Evolutionary conservation across 1,140 invertebrate species (phyloP).

Genomic region (Notospermus geniculatus): DNA sequence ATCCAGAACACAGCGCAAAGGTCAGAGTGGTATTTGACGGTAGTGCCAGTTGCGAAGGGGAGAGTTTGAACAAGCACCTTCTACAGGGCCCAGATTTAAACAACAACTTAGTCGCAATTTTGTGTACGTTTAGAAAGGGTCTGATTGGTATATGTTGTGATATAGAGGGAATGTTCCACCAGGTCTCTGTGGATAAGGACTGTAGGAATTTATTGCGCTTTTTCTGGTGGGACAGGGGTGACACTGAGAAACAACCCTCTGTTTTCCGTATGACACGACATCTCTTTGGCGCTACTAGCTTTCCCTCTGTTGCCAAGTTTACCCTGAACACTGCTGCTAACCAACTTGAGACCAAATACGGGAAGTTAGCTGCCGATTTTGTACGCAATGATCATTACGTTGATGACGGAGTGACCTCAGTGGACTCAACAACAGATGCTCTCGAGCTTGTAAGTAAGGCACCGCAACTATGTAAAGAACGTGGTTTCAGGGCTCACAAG

Average conservation of each 20-base stretch:
- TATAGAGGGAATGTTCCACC: slow-evolving; percentile 27
- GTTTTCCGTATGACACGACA: not conserved
- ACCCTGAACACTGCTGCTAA: no score
- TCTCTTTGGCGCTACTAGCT: not conserved
- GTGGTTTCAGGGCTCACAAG: no score
- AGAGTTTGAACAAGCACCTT: slow-evolving; percentile 25
- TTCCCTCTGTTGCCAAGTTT: not conserved
- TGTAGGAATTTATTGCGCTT: no score
- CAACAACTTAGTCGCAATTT: slow-evolving; percentile 17
- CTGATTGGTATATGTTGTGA: slow-evolving; percentile 23
- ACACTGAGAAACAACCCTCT: not conserved
- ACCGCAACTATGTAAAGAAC: no score
- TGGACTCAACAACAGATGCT: no score
- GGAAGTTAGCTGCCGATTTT: no score
- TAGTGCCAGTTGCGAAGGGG: slow-evolving; percentile 15
- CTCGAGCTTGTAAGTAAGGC: no score
- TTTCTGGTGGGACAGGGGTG: no score
- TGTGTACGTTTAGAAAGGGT: slow-evolving; percentile 23
- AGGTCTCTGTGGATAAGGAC: no score
- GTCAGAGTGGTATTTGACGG: slow-evolving; percentile 30
- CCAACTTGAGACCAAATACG: no score
- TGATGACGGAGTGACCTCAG: no score
- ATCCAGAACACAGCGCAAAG: slow-evolving; percentile 24
- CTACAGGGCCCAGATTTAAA: slow-evolving; percentile 25
- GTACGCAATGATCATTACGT: no score